Evolutionary conservation across 2,888 invertebrate genomes (phyloP), one percentile per base, ranked within the genome.

Genomic region (Tribolium freemani): DNA sequence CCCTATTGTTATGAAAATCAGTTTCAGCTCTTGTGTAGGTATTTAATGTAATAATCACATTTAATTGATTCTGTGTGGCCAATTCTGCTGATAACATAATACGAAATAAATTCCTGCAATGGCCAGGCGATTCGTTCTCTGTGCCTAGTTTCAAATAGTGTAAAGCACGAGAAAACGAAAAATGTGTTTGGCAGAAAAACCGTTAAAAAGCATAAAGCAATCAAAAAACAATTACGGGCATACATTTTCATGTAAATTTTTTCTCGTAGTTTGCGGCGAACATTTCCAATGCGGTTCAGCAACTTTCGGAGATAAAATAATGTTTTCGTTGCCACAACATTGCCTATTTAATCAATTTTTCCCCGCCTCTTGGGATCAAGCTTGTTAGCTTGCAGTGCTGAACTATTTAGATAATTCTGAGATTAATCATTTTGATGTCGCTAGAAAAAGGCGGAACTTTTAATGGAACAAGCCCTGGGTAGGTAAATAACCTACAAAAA

Each of bases 401-500:
- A 48, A 16, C 5, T 26, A 5, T 26, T 26, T 26, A 26, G 26
- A 26, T 26, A 26, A 26, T 26, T 26, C 26, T 26, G 1, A 26
- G 26, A 26, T 26, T 26, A 26, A 26, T 26, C 5, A 26, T 26
- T 26, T 3, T 26, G 5, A 26, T 26, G 6, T 4, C 58, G 11
- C 30, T 53, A 4, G 13, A 20, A 66, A 26, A 56, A 66, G 56
- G 46, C 11, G 45, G 54, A 66, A 66, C 26, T 66, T 66, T 66
- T 54, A 56, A 66, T 56, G 66, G 56, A 66, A 66, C 16, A 56
- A 30, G 30, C 54, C 45, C n/a, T 26, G n/a, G 54, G 50, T 66
- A 66, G 66, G 66, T 66, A 66, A 66, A 66, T 66, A 66, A 45
- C 11, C 10, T 10, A 44, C 21, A 66, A 66, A 66, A 66, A 66